Evolutionary conservation across 1,140 invertebrate species (phyloP), one percentile per base, ranked within the genome.

Genomic region (Tribolium madens): DNA sequence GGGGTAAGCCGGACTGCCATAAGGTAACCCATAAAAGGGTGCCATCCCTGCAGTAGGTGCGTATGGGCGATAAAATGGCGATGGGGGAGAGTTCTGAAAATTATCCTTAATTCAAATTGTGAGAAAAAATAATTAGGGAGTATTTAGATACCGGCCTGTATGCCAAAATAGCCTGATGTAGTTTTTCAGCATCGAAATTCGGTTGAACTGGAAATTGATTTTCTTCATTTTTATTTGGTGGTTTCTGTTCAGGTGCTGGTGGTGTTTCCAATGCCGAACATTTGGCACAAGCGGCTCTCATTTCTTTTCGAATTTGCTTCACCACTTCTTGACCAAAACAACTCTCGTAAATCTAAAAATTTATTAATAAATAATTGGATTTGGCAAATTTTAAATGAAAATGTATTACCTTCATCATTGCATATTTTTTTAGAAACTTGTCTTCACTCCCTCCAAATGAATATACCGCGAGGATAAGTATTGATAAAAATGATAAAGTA

Each of bases 371-470:
- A 57, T 9, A 64, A 15, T n/a, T n/a, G n/a, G n/a, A n/a, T 5
- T 18, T 10, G 50, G 36, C 46, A 72, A 48, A 60, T 69, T 73
- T 69, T 14, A 73, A 57, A 10, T 5, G 15, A 52, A 52, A 60
- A 60, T 9, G 60, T 75, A 81, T 85, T 86, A 91, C 90, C 87
- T 91, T 91, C 89, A 91, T 90, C 89, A 91, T 90, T 1, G 90
- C 90, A 76, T 91, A 91, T 85, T 91, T 91, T 80, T 91, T 91
- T 60, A 91, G 87, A 79, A 91, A 91, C 82, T 87, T 88, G 80
- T 91, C 90, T 82, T 91, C 90, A 53, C 87, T 89, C 78, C 87
- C 87, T 5, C 87, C 88, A 57, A 88, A 83, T 3, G 84, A 86
- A n/a, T 81, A 78, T 7, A 85, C 84, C 1, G 81, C 80, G 2